Base-by-base conservation (phyloP, 2,113 vertebrate genomes). In the Fregata magnificens region DNA sequence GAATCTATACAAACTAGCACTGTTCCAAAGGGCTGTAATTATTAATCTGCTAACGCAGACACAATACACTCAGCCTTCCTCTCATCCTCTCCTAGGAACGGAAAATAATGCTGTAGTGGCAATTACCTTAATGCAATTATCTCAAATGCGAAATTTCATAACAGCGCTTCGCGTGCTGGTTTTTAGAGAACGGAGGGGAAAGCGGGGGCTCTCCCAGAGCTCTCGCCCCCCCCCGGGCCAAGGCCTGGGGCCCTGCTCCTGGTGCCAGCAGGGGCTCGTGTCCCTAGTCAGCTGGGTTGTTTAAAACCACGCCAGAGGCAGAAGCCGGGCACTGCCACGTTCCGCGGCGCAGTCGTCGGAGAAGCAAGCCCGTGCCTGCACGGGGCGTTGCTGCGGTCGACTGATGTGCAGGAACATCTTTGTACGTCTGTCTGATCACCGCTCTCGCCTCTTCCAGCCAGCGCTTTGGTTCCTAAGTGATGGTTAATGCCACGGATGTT, bases 101-200 rank as follows among this genome's bases (percentile, higher is more conserved):
- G 87, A 32, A 63, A 69, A 88, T 78, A 88, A 74, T 36, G 77
- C 96, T 90, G 95, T 45, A 87, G 90, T 65, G 61, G 90, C 91
- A 91, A 95, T 95, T 89, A 87, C 66, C 92, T 90, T 87, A 78
- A 83, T 58, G 84, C 92, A 93, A 82, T 95, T 93, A 93, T 70
- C 95, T 73, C 86, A 4, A 2, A 70, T 4, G 85, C 29, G 92
- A 53, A 25, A 74, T 92, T 90, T 78, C 88, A 11, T 7, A 5
- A 0, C 18, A 7, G n/a, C 6, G 1, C 44, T 34, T 11, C 0
- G 2, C 1, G 1, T 17, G 82, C 86, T 1, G 47, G 16, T 5
- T 10, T 19, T 12, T 2, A 12, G 25, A 5, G 82, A 24, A 7
- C 0, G 3, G 38, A 36, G 44, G 7, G 49, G 53, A 7, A 32